phyloP scores from a whole-genome alignment of 2,888 invertebrate species.

The Alitta virens region DNA sequence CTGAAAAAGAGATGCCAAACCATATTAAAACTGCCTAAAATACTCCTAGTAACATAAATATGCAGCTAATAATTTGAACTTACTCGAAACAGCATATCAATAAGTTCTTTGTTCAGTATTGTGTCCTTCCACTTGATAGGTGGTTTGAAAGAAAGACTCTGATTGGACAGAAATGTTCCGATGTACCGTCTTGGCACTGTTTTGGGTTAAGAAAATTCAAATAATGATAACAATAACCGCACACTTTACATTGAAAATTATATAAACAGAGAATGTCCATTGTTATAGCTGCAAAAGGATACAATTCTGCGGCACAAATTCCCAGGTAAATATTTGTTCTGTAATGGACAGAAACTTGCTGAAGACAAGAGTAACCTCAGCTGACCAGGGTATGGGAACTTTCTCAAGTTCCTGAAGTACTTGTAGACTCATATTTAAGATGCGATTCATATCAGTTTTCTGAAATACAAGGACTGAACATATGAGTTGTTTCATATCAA shows the following conservation, averaged over 20 bases:
- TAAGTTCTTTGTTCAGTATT: conserved; percentile 71
- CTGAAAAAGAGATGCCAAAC: conserved; percentile 36
- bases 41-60: no score
- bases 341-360: conserved; percentile 67
- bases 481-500: no score
- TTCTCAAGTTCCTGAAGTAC: conserved; percentile 65
- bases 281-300: conserved; percentile 55
- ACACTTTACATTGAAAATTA: no score
- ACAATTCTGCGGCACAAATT: conserved; percentile 68
- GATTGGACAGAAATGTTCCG: conserved; percentile 67
- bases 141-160: conserved; percentile 65
- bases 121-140: conserved; percentile 73
- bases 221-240: no score
- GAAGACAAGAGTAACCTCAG: conserved; percentile 49
- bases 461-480: conserved; percentile 45
- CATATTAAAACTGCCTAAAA: no score
- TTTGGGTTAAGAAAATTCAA: conserved; percentile 14
- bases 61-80: conserved; percentile 29
- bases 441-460: conserved; percentile 72
- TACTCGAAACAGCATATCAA: conserved; percentile 76
- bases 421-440: conserved; percentile 73
- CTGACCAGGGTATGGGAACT: conserved; percentile 56
- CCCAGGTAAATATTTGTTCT: conserved; percentile 79
- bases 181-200: conserved; percentile 69
- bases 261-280: no score